Percentiles rank a stretch among this genome's conserved stretches.
phyloP scores from a whole-genome alignment of 1,140 invertebrate species.

The Ylistrum balloti region DNA sequence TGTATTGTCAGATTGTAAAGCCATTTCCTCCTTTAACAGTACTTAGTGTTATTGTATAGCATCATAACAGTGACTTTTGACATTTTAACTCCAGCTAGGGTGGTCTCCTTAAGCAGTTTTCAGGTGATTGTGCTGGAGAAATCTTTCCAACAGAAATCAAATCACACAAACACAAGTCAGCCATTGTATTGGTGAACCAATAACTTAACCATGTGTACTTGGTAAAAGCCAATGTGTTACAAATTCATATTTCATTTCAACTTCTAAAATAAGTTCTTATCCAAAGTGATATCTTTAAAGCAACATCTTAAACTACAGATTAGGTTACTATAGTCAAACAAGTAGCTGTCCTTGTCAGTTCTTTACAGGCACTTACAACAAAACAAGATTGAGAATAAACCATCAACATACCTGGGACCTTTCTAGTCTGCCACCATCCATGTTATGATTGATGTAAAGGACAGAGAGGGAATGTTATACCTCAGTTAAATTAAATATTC shows the following conservation, averaged over 20 bases:
- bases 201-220: no score
- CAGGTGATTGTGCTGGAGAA: not conserved
- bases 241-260: no score
- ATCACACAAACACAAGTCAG: no score
- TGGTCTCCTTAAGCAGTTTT: not conserved
- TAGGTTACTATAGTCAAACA: no score
- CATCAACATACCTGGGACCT: not conserved
- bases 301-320: not conserved
- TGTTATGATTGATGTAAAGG: not conserved
- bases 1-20: not conserved
- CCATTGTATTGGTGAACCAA: no score
- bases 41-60: not conserved
- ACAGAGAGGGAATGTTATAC: not conserved
- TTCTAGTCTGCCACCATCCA: not conserved
- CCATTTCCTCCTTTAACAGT: not conserved
- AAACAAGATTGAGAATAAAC: not conserved
- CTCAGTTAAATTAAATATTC: conserved; percentile 1
- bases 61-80: not conserved
- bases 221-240: no score
- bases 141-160: not conserved
- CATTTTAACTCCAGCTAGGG: not conserved
- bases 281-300: not conserved
- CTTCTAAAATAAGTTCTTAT: not conserved
- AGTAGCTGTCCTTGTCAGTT: not conserved
- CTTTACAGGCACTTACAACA: no score